Conservation (phyloP, 1,140 invertebrate species). For the Drosophila sp. region DNA sequence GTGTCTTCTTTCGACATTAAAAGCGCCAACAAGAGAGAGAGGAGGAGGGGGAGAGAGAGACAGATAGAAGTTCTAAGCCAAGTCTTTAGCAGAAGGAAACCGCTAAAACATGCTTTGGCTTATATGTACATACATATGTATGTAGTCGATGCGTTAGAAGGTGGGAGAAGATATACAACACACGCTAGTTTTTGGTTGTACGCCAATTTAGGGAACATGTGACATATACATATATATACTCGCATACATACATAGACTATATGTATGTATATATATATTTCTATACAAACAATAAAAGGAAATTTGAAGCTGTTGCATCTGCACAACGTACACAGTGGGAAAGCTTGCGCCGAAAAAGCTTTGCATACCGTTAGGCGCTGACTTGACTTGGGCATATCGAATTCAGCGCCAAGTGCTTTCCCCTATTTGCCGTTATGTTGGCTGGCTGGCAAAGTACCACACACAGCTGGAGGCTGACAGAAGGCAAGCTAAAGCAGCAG, state of each 20-base stretch:
- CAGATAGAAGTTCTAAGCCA: too few relatives aligned
- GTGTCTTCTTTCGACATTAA: not conserved
- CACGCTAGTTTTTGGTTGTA: not conserved
- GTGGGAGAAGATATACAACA: not conserved
- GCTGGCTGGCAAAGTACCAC: not conserved
- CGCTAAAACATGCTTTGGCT: not conserved
- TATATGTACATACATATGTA: not conserved
- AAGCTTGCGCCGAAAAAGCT: constrained; percentile 46
- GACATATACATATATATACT: not conserved
- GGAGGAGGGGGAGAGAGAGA: too few relatives aligned
- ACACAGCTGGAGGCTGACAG: constrained; percentile 20
- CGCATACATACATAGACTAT: not conserved
- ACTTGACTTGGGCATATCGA: not conserved
- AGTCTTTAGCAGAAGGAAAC: too few relatives aligned
- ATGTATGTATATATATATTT: constrained; percentile 3
- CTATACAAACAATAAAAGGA: constrained; percentile 18
- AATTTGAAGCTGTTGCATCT: constrained; percentile 44
- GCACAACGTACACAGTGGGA: not conserved
- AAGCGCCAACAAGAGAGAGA: too few relatives aligned
- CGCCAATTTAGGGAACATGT: not conserved
- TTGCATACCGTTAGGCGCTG: constrained; percentile 43
- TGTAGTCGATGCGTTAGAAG: too few relatives aligned
- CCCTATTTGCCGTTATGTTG: constrained; percentile 2
- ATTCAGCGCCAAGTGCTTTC: constrained; percentile 24
- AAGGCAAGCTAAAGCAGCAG: constrained; percentile 3